Evolutionary conservation across 2,888 invertebrate species (phyloP).

Genomic region (Oxycera nigricornis): DNA sequence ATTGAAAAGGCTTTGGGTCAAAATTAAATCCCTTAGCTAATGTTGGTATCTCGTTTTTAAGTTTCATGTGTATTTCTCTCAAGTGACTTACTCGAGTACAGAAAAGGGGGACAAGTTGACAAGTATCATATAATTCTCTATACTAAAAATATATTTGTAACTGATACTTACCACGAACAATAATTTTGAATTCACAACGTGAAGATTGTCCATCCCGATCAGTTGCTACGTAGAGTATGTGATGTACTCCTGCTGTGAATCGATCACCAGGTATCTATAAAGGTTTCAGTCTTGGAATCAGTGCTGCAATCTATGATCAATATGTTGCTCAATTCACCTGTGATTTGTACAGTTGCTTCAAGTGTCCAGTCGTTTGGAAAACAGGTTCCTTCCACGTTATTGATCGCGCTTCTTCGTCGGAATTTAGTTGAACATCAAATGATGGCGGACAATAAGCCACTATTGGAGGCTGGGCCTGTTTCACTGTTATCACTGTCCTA

Average conservation of each 20-base stretch:
- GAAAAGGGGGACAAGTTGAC: no score
- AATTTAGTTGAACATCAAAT: conserved; percentile 66
- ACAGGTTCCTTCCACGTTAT: conserved; percentile 72
- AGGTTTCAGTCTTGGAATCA: conserved; percentile 30
- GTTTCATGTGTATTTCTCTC: no score
- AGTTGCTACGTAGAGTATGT: conserved; percentile 70
- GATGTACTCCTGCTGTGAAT: conserved; percentile 68
- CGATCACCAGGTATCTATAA: conserved; percentile 68
- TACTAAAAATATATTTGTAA: background rate
- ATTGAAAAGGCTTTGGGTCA: no score
- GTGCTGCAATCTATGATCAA: background rate
- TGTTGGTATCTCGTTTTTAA: no score
- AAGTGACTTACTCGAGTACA: no score
- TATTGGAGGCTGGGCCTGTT: conserved; percentile 66
- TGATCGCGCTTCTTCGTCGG: conserved; percentile 65
- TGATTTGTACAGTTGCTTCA: conserved; percentile 68
- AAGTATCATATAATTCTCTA: no score
- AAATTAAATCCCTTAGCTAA: no score
- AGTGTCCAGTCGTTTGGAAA: conserved; percentile 67
- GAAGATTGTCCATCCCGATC: conserved; percentile 70
- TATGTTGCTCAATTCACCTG: conserved; percentile 59
- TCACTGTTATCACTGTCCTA: conserved; percentile 67
- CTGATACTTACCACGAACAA: conserved; percentile 64
- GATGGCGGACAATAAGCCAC: conserved; percentile 69
- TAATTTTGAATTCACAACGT: conserved; percentile 70